A percentile compares a stretch with the other conserved stretches of the same genome.
phyloP scores from a whole-genome alignment of 2,888 invertebrate genomes.

The Chrysolina americana region DNA sequence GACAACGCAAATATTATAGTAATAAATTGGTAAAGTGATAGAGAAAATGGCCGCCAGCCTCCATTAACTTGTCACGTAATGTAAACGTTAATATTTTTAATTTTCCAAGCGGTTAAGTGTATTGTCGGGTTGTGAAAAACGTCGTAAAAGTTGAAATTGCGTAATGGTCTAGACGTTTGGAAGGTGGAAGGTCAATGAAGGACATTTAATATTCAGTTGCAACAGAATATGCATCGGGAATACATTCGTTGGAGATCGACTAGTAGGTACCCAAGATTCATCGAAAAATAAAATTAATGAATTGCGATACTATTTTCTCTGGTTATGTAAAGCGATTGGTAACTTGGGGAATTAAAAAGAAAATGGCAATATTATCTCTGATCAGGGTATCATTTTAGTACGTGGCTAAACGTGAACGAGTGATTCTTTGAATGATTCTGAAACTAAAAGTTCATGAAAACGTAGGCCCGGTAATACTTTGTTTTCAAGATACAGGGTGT shows the following conservation, averaged over 20 bases:
- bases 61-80: conserved; percentile 44
- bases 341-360: no score
- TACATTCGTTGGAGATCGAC: not conserved
- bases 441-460: no score
- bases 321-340: no score
- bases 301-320: not conserved
- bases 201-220: not conserved
- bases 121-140: conserved; percentile 40
- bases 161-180: conserved; percentile 36
- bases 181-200: conserved; percentile 9
- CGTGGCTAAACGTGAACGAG: no score
- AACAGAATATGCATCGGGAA: not conserved
- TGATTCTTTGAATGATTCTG: no score
- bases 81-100: conserved; percentile 43
- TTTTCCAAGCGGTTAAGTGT: conserved; percentile 37
- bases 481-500: no score
- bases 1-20: conserved; percentile 40
- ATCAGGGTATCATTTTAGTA: no score
- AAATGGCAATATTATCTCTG: no score
- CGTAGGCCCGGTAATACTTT: no score
- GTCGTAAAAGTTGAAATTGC: conserved; percentile 26
- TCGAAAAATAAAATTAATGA: not conserved
- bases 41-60: conserved; percentile 33
- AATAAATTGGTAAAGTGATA: conserved; percentile 40
- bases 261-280: not conserved